Evolutionary conservation across 2,888 invertebrate species (phyloP), one percentile per base, ranked within the genome.

Genomic region (Gortyna flavago): DNA sequence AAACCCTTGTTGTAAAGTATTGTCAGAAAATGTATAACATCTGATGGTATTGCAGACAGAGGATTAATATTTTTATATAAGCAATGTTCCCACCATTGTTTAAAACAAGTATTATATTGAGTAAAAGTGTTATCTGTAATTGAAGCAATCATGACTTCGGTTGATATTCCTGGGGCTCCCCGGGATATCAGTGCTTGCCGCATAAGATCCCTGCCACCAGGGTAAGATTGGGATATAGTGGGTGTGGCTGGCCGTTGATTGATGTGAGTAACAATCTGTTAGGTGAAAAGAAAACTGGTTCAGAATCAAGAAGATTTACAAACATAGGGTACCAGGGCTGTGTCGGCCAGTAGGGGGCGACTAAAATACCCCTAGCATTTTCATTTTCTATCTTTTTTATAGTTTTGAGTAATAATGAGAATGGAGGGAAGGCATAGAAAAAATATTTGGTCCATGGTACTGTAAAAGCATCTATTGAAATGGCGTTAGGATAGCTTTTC

Each of bases 141-240:
- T 57, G 57, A 57, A 57, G 57, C n/a, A 57, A 57, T 57, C 57
- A 57, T 57, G 57, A 57, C n/a, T 59, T 59, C 29, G 16, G 59
- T 59, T 59, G 59, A 59, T 59, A 29, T 59, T 59, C 59, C 29
- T 59, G 59, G 59, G 59, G 59, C 29, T 59, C 59, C 68, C n/a
- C 68, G 32, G 48, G 32, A 21, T 51, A 51, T 68, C 29, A 68
- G 51, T 51, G 68, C 68, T 51, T 68, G 48, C 68, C 68, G 54
- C 51, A 68, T 51, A 68, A 68, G 68, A 68, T 68, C 29, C 68
- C 68, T 68, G 68, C 68, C 68, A 68, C 68, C 68, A 68, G 68
- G 54, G 68, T 68, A 68, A 68, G 48, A 32, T 32, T 68, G 51
- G 48, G 16, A 51, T 51, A 51, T 16, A 68, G 51, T 16, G 48